Conservation (phyloP, 2,888 invertebrate genomes). For the Noctua janthe region DNA sequence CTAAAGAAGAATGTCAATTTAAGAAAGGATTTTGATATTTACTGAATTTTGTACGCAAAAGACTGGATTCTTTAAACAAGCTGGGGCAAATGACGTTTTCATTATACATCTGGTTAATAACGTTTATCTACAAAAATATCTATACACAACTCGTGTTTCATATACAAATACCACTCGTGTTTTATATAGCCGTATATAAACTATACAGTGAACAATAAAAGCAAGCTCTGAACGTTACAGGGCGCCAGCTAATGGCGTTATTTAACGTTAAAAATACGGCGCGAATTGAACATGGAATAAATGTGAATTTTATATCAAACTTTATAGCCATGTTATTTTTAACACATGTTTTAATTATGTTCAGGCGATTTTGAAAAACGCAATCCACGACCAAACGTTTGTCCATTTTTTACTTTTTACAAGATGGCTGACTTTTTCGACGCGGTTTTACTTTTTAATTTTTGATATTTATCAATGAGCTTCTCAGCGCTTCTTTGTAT, state of each 20-base stretch:
- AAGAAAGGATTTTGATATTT: constrained; percentile 7
- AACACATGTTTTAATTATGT: constrained; percentile 29
- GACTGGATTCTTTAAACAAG: constrained; percentile 2
- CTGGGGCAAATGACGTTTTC: neutral
- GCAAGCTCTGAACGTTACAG: constrained; percentile 18
- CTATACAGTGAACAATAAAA: constrained; percentile 39
- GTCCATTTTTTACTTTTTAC: constrained; percentile 29
- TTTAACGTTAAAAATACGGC: constrained; percentile 44
- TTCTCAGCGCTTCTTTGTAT: constrained; percentile 67
- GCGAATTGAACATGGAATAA: constrained; percentile 25
- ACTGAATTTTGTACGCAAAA: constrained; percentile 12
- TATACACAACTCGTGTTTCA: constrained; percentile 9
- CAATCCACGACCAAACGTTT: constrained; percentile 43
- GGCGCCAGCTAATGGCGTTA: constrained; percentile 7
- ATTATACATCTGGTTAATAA: neutral
- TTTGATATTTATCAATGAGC: constrained; percentile 57
- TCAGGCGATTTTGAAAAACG: constrained; percentile 23
- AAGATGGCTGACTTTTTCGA: constrained; percentile 53
- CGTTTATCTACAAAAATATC: neutral
- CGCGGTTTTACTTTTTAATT: constrained; percentile 40
- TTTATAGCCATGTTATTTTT: constrained; percentile 46
- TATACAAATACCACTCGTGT: neutral
- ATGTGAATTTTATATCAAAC: constrained; percentile 45
- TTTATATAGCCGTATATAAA: constrained; percentile 23
- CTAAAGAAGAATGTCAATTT: constrained; percentile 22